Evolutionary conservation across 2,113 vertebrate genomes (phyloP).

Genomic region (Nycticryphes semicollaris): DNA sequence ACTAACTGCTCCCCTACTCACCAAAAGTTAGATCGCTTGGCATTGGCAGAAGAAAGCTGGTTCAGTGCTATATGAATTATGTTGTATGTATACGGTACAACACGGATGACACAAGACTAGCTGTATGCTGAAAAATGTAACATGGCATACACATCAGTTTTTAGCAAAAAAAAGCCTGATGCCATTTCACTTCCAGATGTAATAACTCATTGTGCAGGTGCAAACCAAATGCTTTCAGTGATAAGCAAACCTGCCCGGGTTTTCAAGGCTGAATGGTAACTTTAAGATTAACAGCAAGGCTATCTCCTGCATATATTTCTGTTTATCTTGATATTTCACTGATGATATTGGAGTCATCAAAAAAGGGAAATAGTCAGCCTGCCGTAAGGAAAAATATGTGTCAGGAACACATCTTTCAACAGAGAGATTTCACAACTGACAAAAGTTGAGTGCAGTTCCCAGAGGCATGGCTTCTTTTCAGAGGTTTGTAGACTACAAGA

Average conservation of each 20-base stretch:
- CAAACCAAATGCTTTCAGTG: background rate
- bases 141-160: background rate
- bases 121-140: background rate
- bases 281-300: background rate
- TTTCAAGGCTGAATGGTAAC: background rate
- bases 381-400: background rate
- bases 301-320: slow-evolving; percentile 23
- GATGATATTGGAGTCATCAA: background rate
- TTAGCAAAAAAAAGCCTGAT: background rate
- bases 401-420: background rate
- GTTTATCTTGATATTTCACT: slow-evolving; percentile 24
- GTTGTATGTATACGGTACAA: background rate
- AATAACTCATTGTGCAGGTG: background rate
- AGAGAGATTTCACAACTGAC: slow-evolving; percentile 36
- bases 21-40: background rate
- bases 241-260: background rate
- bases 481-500: background rate
- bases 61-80: background rate
- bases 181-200: background rate
- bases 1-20: background rate
- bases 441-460: background rate
- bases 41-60: background rate
- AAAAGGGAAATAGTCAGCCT: slow-evolving; percentile 12
- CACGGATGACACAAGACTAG: background rate
- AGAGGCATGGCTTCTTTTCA: slow-evolving; percentile 9